Evolutionary conservation across 2,888 invertebrate genomes (phyloP), one percentile per base, ranked within the genome.

Genomic region (Busseola fusca): DNA sequence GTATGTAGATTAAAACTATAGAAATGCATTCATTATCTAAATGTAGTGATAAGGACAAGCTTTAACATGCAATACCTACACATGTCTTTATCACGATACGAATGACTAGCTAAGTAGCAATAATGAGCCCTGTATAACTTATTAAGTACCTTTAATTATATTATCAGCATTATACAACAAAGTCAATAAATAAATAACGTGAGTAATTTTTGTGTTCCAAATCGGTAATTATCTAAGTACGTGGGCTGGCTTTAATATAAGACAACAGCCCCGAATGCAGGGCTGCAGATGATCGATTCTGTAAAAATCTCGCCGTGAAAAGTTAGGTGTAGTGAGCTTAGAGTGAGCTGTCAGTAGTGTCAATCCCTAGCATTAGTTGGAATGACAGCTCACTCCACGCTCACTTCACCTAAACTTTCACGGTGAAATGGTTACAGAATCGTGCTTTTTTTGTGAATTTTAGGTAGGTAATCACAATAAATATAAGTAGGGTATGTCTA

Each of bases 131-230:
- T 56, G 7, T 34, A 34, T 34, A n/a, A 34, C 7, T 48, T 21
- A 64, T 25, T 21, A 14, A 54, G 27, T 37, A n/a, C 14, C 3
- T 45, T 4, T 34, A 3, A 21, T 67, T 68, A 69, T 56, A 21
- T 69, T 68, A 69, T 56, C 54, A 54, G 14, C 12, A 6, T 37
- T n/a, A 27, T 16, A 37, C 45, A 45, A 69, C 42, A 42, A 12
- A 40, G 45, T 25, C n/a, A n/a, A 21, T 37, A 27, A 1, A n/a
- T 63, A 16, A 30, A 54, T 40, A 56, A 27, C 69, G 27, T 68
- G 42, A 68, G 21, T 21, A 54, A 21, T 21, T 34, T 45, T 68
- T 45, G 68, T 66, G 42, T 68, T 56, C 27, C 34, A 45, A 68
- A 56, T 66, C 1, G 16, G 16, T 68, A 9, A 16, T 25, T 68